A percentile compares a stretch with the other conserved stretches of the same genome.
These are phyloP conservation scores for Diadromus collaris DNA, from an alignment of 2,888 invertebrate species.

Conservation along the genomic window DNA sequence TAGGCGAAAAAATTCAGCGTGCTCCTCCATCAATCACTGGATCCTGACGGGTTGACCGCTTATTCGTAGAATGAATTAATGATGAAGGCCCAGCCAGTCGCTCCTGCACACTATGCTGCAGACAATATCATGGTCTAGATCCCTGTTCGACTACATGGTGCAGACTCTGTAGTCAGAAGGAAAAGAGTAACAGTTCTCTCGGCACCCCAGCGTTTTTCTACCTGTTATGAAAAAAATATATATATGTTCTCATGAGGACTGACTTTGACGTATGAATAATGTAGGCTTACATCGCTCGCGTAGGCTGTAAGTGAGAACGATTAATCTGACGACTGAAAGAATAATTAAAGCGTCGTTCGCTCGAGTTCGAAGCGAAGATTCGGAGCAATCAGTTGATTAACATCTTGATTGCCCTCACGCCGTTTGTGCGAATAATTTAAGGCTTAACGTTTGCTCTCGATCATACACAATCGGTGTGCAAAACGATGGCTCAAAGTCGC, in stretches of 20 bases:
- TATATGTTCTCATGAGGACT: slow-evolving; percentile 14
- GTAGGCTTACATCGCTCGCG: neutral
- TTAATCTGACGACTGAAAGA: slow-evolving; percentile 35
- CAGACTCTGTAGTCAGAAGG: neutral
- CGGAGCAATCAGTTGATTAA: slow-evolving; percentile 52
- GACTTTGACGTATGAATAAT: slow-evolving; percentile 39
- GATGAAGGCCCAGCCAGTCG: slow-evolving; percentile 15
- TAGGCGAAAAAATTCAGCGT: slow-evolving; percentile 19
- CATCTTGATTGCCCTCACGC: slow-evolving; percentile 49
- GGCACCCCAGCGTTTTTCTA: slow-evolving; percentile 22
- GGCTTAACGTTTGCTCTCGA: slow-evolving; percentile 39
- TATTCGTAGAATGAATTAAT: slow-evolving; percentile 57
- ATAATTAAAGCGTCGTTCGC: slow-evolving; percentile 16
- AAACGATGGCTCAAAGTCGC: neutral
- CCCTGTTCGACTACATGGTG: slow-evolving; percentile 4
- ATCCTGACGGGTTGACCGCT: slow-evolving; percentile 53
- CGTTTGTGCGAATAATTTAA: slow-evolving; percentile 44
- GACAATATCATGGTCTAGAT: slow-evolving; percentile 13
- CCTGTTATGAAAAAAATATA: slow-evolving; percentile 13
- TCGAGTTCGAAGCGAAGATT: slow-evolving; percentile 23
- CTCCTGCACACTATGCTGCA: neutral
- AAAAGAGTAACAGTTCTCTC: slow-evolving; percentile 26
- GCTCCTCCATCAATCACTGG: slow-evolving; percentile 45
- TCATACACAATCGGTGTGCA: slow-evolving; percentile 15
- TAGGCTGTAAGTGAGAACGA: slow-evolving; percentile 19